A percentile compares a stretch with the other conserved stretches of the same genome.
phyloP scores from a whole-genome alignment of 1,140 invertebrate genomes.

The Drosophila sproati region DNA sequence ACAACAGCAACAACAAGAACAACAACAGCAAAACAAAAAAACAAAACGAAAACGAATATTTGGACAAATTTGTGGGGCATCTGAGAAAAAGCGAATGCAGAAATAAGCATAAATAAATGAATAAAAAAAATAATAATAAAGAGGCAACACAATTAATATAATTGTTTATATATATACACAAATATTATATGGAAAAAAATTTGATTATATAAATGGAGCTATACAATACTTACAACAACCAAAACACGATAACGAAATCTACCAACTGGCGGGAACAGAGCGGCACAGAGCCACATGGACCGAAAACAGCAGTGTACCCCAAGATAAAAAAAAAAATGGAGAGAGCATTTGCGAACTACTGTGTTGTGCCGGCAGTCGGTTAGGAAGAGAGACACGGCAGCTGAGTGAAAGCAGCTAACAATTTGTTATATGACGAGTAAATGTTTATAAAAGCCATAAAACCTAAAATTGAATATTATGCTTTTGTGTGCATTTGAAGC shows the following conservation, averaged over 20 bases:
- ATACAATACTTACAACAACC: slow-evolving; percentile 69
- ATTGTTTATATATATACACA: slow-evolving; percentile 81
- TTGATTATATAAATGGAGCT: slow-evolving; percentile 82
- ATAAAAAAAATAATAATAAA: slow-evolving; percentile 47
- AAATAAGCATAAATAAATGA: slow-evolving; percentile 35
- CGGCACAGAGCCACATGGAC: slow-evolving; percentile 27
- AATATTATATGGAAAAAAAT: slow-evolving; percentile 70
- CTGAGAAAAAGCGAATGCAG: slow-evolving; percentile 38
- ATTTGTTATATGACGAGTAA: slow-evolving; percentile 74
- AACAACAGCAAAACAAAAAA: slow-evolving; percentile 9
- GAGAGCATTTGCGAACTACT: background rate
- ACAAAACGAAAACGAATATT: slow-evolving; percentile 34
- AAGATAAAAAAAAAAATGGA: background rate
- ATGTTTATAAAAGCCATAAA: slow-evolving; percentile 73
- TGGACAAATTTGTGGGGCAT: slow-evolving; percentile 65
- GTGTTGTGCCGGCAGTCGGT: slow-evolving; percentile 17
- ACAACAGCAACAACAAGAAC: slow-evolving; percentile 29
- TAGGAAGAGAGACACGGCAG: background rate
- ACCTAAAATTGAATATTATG: slow-evolving; percentile 72
- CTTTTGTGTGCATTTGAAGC: slow-evolving; percentile 77
- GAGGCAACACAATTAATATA: slow-evolving; percentile 70
- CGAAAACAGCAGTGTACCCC: background rate
- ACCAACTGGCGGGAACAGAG: slow-evolving; percentile 34
- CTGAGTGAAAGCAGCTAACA: slow-evolving; percentile 22
- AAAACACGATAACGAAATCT: slow-evolving; percentile 56